Base-by-base conservation (phyloP, 2,888 invertebrate species). In the Tupiocoris notatus region DNA sequence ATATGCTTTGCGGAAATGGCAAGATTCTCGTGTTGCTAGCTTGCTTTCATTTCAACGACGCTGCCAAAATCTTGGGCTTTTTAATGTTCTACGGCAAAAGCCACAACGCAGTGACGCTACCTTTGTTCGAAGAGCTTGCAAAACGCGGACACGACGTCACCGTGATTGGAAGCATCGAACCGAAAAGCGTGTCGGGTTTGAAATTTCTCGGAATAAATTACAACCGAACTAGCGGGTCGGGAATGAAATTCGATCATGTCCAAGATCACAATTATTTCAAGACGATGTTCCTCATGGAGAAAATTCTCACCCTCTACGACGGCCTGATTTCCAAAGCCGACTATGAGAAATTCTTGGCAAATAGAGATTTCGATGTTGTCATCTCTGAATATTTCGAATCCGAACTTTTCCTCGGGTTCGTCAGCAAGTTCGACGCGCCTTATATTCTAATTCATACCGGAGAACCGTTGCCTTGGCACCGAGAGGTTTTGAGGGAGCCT, bases 341-440 rank as follows among this genome's bases (percentile, higher is more conserved):
- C 39, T 39, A 39, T 39, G 39, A 39, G 3, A 39, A 39, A 39
- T 39, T 39, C 39, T 39, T 39, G 12, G 39, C 3, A 1, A 63
- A 21, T 22, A 63, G 23, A 54, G 62, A 63, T 18, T 92, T 88
- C 81, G 92, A 93, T 83, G 83, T 92, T 0, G 86, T 91, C 7
- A 82, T 93, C 0, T 84, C 88, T 71, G 92, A 93, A 83, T 88
- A 88, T 74, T 92, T 92, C 82, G 91, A 90, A 79, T 87, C 88
- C 67, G 90, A 92, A 81, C 92, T 92, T 82, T 88, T 88, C 82
- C 83, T 91, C 79, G 89, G 88, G 1, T 83, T 93, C 24, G 89
- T 88, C 0, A 86, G 90, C 81, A 87, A 88, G 80, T 86, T 91
- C 16, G 83, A 87, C 62, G 89, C 88, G 0, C 91, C 91, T 0